phyloP scores from a whole-genome alignment of 1,140 invertebrate species.

The Microplitis demolitor region DNA sequence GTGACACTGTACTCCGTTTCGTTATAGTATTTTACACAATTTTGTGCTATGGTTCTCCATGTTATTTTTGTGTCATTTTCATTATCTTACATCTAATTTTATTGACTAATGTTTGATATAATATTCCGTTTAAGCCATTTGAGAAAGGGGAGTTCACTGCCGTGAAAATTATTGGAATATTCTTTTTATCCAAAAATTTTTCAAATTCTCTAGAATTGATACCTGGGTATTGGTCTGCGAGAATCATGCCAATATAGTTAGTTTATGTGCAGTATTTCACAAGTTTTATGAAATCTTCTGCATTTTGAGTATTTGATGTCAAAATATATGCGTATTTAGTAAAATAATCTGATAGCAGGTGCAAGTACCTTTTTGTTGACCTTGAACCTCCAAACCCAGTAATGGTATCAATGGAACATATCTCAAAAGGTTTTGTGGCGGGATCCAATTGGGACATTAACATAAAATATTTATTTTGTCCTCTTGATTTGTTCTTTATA shows the following conservation, averaged over 20 bases:
- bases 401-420: conserved; percentile 43
- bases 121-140: conserved; percentile 46
- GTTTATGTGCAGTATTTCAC: conserved; percentile 19
- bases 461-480: conserved; percentile 40
- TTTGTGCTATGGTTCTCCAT: conserved; percentile 47
- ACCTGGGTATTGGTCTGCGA: conserved; percentile 33
- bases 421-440: conserved; percentile 47
- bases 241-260: conserved; percentile 28
- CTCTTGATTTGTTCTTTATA: conserved; percentile 52
- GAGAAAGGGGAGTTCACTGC: conserved; percentile 48
- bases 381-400: conserved; percentile 40
- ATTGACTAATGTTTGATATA: conserved; percentile 49
- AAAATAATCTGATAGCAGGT: conserved; percentile 34
- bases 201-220: conserved; percentile 35
- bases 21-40: conserved; percentile 50
- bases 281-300: conserved; percentile 22
- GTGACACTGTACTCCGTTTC: conserved; percentile 46
- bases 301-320: conserved; percentile 17
- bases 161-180: conserved; percentile 43
- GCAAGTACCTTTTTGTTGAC: conserved; percentile 37
- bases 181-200: conserved; percentile 35
- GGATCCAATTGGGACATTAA: conserved; percentile 48
- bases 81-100: conserved; percentile 52
- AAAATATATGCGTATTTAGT: conserved; percentile 21
- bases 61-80: conserved; percentile 33